phyloP scores from a whole-genome alignment of 2,797 vertebrate species.

The Hybognathus amarus region DNA sequence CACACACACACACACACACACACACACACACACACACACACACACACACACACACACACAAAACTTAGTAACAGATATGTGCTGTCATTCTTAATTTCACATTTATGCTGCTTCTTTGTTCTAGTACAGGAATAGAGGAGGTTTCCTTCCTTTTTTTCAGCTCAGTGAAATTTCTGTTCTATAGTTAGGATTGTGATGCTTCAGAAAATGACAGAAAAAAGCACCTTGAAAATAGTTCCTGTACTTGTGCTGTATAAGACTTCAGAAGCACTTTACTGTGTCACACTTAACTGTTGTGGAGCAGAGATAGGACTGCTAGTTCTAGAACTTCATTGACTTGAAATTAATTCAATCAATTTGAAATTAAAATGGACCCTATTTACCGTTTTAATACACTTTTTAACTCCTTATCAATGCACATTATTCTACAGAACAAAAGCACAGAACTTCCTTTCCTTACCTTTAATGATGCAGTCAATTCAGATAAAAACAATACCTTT shows the following conservation, averaged over 20 bases:
- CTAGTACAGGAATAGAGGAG: not conserved
- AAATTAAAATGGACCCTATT: not conserved
- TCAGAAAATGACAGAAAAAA: not conserved
- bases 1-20: too few relatives aligned
- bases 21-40: too few relatives aligned
- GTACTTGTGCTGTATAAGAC: not conserved
- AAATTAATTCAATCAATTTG: not conserved
- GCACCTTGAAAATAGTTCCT: not conserved
- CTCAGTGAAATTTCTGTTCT: slow-evolving; percentile 3
- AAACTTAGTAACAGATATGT: not conserved
- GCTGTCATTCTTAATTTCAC: not conserved
- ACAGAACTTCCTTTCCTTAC: not conserved
- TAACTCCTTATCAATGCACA: not conserved
- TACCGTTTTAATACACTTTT: not conserved
- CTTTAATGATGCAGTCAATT: not conserved
- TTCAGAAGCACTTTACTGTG: not conserved
- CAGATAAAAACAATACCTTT: not conserved
- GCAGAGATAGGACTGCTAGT: too few relatives aligned
- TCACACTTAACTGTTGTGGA: not conserved
- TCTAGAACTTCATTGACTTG: not conserved
- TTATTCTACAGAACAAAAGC: not conserved
- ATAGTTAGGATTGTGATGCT: not conserved
- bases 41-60: too few relatives aligned
- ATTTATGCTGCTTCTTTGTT: not conserved
- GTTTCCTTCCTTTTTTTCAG: not conserved